Conservation (phyloP, 1,140 invertebrate genomes). For the Platorchestia sp. region DNA sequence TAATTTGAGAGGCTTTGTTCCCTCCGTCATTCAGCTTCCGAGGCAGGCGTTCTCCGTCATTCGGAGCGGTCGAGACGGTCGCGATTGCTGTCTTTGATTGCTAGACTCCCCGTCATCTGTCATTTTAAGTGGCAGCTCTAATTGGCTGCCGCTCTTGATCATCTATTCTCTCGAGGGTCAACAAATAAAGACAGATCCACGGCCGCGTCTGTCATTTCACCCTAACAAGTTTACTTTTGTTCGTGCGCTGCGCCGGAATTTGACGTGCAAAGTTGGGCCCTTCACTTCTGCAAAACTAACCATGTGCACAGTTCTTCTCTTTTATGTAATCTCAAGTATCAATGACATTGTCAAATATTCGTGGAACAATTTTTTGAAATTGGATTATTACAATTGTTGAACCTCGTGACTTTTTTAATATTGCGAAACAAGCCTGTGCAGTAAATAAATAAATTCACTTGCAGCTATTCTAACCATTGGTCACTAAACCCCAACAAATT, state of each 20-base stretch:
- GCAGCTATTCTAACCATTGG: background rate
- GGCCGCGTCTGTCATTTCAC: background rate
- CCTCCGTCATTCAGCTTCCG: background rate
- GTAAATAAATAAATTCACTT: background rate
- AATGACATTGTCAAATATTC: background rate
- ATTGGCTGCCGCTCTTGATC: conserved; percentile 27
- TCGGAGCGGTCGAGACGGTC: background rate
- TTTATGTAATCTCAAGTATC: background rate
- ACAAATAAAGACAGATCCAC: conserved; percentile 7
- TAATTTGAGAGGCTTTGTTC: background rate
- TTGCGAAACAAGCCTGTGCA: background rate
- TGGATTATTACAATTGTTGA: background rate
- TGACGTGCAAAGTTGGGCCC: background rate
- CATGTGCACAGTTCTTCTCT: background rate
- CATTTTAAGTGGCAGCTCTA: conserved; percentile 24
- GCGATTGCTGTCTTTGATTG: background rate
- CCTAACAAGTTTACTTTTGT: background rate
- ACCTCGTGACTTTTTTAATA: background rate
- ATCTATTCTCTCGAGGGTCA: conserved; percentile 27
- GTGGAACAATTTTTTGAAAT: background rate
- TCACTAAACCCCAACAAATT: background rate
- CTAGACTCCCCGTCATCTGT: background rate
- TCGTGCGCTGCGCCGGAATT: background rate
- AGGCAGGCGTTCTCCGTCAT: background rate
- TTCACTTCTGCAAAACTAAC: background rate